Evolutionary conservation across 2,888 invertebrate species (phyloP), one percentile per base, ranked within the genome.

Genomic region (Metallyticus violacea): DNA sequence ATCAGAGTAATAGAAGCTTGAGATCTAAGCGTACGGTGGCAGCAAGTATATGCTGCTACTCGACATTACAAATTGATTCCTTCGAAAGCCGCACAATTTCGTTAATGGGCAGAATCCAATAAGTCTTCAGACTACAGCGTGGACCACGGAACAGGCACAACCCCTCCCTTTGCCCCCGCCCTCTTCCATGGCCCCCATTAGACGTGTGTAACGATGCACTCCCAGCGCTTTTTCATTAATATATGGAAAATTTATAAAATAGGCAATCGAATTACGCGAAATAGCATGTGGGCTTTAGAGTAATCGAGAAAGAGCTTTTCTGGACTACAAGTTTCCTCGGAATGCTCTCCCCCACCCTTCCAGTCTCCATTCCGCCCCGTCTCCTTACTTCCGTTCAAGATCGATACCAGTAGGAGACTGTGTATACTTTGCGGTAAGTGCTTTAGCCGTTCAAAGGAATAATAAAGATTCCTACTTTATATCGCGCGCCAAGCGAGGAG

Each of bases 1-100:
- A 88, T 88, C 88, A 88, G 88, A 82, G 88, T 88, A 88, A 88
- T 88, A 88, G 88, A 87, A 88, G 88, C 85, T 87, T 88, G 86
- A 86, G 84, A 76, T 83, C 78, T 79, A 27, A 26, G 40, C 78
- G 82, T 82, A 86, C 84, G 40, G 77, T 22, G 15, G 79, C 85
- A 78, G 79, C 85, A 79, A 79, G 62, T 85, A 85, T 85, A 85
- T 85, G 79, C 79, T 85, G 78, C 40, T 62, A 62, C 82, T 30
- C 80, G 87, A 85, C 87, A 87, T 87, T 87, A 88, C 87, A 88
- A 88, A 88, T 88, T 88, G 88, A 87, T 87, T 85, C 88, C 87
- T 86, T 85, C 84, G 87, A 87, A 87, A 81, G 87, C 81, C 85
- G 78, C 87, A 87, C 88, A 88, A 88, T 88, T 86, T 88, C 86